Evolutionary conservation across 2,888 invertebrate species (phyloP).

Genomic region (Palloptera scutellata): DNA sequence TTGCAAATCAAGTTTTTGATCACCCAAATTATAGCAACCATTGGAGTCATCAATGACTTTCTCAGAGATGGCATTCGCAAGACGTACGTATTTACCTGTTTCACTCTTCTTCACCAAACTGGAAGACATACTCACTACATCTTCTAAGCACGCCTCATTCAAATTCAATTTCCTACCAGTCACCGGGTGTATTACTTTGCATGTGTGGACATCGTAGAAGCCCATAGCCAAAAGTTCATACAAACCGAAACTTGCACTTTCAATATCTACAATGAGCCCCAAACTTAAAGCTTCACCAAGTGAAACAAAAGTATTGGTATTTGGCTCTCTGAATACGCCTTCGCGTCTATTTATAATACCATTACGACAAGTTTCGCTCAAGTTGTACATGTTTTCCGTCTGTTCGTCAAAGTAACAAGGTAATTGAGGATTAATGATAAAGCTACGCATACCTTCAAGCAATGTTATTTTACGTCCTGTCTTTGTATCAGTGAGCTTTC

Average conservation of each 20-base stretch:
- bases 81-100: slow-evolving; percentile 74
- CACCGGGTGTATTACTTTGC: slow-evolving; percentile 78
- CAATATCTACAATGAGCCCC: slow-evolving; percentile 85
- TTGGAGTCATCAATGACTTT: slow-evolving; percentile 70
- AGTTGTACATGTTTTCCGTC: slow-evolving; percentile 74
- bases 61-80: slow-evolving; percentile 75
- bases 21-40: slow-evolving; percentile 60
- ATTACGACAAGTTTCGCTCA: slow-evolving; percentile 81
- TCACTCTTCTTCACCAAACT: slow-evolving; percentile 78
- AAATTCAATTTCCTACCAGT: slow-evolving; percentile 78
- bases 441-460: slow-evolving; percentile 83
- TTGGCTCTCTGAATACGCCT: slow-evolving; percentile 79
- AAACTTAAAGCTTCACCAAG: slow-evolving; percentile 78
- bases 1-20: slow-evolving; percentile 70
- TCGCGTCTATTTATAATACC: slow-evolving; percentile 82
- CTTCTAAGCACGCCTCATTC: slow-evolving; percentile 76
- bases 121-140: slow-evolving; percentile 77
- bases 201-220: slow-evolving; percentile 74
- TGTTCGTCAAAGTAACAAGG: slow-evolving; percentile 83
- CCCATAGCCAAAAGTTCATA: slow-evolving; percentile 83
- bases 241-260: slow-evolving; percentile 81
- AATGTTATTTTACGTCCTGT: slow-evolving; percentile 81
- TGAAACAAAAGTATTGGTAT: slow-evolving; percentile 72
- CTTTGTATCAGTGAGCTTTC: slow-evolving; percentile 83
- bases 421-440: slow-evolving; percentile 80